Evolutionary conservation across 2,888 invertebrate genomes (phyloP), one percentile per base, ranked within the genome.

Genomic region (Polymixis lichenea): DNA sequence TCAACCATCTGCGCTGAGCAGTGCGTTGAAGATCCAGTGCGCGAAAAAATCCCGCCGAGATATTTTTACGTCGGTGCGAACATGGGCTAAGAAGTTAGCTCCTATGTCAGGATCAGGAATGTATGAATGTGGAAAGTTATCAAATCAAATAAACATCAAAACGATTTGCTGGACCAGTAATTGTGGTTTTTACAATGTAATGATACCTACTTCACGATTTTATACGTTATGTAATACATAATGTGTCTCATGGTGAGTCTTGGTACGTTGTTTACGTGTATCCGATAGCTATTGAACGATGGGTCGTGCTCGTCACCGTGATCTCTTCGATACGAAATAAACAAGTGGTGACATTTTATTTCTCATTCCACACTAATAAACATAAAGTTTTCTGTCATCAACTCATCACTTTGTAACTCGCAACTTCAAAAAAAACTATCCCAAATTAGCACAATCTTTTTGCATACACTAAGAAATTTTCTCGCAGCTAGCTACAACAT

Each of bases 141-240:
- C 9, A 51, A 62, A 28, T 19, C 51, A 51, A 62, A 62, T 61
- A 62, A 62, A 51, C 49, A 55, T 75, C 43, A 80, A 62, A 81
- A 32, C 22, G 32, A 25, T 28, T 62, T n/a, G 66, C 46, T 56
- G 4, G 11, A 22, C 55, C 43, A 66, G 77, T 62, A 32, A 28
- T 71, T 55, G 56, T 43, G 6, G 32, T 66, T 60, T 76, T 60
- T 55, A n/a, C 32, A 58, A 53, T 53, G 60, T 55, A 38, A 56
- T 56, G 22, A 22, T 67, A 58, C 32, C 11, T 13, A 46, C 11
- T 55, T 61, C 32, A 69, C 19, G 25, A 49, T 43, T 51, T 51
- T 25, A n/a, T 61, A 67, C 19, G 46, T 70, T 53, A 80, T 69
- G 51, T 53, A 62, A 69, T 81, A 71, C 32, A 25, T 55, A n/a